Evolutionary conservation across 2,797 vertebrate species (phyloP), one percentile per base, ranked within the genome.

Genomic region (Picus viridis): DNA sequence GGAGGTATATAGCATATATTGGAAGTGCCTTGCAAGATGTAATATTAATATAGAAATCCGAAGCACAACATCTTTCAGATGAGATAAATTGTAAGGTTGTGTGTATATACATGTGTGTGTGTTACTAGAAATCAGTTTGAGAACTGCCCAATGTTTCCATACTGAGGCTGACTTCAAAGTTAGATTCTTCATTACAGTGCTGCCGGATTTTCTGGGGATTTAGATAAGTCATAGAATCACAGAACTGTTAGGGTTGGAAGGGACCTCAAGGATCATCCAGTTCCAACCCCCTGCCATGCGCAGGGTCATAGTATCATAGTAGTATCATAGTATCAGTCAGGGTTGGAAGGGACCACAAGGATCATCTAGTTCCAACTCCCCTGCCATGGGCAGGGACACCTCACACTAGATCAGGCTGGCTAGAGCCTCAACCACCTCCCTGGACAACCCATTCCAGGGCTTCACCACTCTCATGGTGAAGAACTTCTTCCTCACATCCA

Each of bases 41-140:
- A 30, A 34, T 71, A 62, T n/a, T 73, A 45, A 26, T 49, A n/a
- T 0, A 89, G 22, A 91, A 91, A 91, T 53, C 22, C 69, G 51
- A 94, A 74, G 78, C 57, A 2, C 53, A 87, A 32, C 1, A 0
- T 39, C 16, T 88, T 89, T 81, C n/a, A 63, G 27, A 51, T 23
- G 6, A 77, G 29, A 53, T 4, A 63, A 59, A 43, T 78, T 43
- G 85, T 78, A 69, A 75, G 12, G 26, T 24, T 51, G 49, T 4
- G 1, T 10, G 20, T 58, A 12, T 26, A 72, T 3, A 3, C 65
- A 9, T 24, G 24, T 45, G 16, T 23, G 14, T 6, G 0, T 22
- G 36, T 81, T 75, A 32, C 7, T 36, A 87, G 58, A 86, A 82
- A 63, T 63, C n/a, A 78, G 23, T 83, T 74, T 47, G 23, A 67